Evolutionary conservation across 2,797 vertebrate genomes (phyloP).

Genomic region (Tragelaphus eurycerus): DNA sequence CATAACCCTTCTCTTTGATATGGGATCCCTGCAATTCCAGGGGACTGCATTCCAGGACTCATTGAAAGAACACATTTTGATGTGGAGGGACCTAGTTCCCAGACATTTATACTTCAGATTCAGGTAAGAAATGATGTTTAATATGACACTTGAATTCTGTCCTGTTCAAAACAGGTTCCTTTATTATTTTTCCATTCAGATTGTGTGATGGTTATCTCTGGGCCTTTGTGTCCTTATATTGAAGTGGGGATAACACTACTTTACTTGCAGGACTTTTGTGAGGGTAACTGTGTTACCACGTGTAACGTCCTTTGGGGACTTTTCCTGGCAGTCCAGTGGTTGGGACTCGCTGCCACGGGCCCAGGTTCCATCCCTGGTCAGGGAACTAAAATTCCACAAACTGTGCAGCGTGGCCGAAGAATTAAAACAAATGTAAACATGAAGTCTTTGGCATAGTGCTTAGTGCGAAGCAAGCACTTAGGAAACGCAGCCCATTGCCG

Average conservation of each 20-base stretch:
- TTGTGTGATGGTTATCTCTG: neutral
- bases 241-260: neutral
- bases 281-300: neutral
- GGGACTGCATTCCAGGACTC: neutral
- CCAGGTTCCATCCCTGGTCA: neutral
- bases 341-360: neutral
- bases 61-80: neutral
- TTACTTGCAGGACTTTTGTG: neutral
- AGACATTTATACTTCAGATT: slow-evolving; percentile 2
- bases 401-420: neutral
- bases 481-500: neutral
- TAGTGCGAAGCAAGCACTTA: neutral
- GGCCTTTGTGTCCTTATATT: neutral
- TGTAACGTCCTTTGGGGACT: neutral
- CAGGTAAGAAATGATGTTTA: slow-evolving; percentile 10
- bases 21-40: neutral
- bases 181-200: slow-evolving; percentile 25
- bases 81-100: neutral
- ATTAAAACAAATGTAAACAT: neutral
- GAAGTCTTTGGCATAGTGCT: neutral
- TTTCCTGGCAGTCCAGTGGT: neutral
- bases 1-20: neutral
- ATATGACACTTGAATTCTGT: neutral
- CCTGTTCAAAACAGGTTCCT: neutral
- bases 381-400: neutral